phyloP scores from a whole-genome alignment of 2,888 invertebrate species.

The Apamea monoglypha region DNA sequence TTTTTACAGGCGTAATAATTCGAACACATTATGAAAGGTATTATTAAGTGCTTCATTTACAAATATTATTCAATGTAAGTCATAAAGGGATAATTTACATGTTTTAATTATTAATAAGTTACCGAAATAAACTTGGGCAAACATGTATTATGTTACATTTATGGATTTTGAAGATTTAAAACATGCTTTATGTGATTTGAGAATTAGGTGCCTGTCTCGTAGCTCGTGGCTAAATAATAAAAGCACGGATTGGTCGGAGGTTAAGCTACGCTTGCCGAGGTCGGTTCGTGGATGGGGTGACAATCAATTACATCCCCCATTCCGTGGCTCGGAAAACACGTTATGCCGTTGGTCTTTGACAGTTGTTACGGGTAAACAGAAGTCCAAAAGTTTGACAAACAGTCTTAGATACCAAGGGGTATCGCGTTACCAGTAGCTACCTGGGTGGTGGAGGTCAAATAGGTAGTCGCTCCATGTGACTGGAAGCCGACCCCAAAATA shows the following conservation, averaged over 20 bases:
- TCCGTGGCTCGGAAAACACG: too few species aligned
- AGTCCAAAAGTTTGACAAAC: too few species aligned
- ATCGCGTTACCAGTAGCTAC: not conserved
- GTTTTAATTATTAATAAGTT: slow-evolving; percentile 25
- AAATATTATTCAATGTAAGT: slow-evolving; percentile 14
- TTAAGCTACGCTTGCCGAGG: too few species aligned
- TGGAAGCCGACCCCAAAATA: not conserved
- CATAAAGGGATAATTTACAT: slow-evolving; percentile 5
- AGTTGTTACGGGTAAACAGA: too few species aligned
- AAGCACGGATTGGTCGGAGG: too few species aligned
- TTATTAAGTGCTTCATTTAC: slow-evolving; percentile 13
- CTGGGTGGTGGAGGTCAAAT: not conserved
- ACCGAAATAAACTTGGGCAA: not conserved
- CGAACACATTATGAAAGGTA: slow-evolving; percentile 12
- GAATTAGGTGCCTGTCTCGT: not conserved
- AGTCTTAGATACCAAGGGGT: not conserved
- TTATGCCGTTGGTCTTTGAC: too few species aligned
- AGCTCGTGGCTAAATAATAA: not conserved
- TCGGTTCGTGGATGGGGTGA: too few species aligned
- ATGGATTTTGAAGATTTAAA: slow-evolving; percentile 4
- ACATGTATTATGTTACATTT: not conserved
- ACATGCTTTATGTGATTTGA: not conserved
- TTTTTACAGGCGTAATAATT: slow-evolving; percentile 35
- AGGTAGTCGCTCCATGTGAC: not conserved
- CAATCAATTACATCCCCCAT: too few species aligned